phyloP scores from a whole-genome alignment of 2,888 invertebrate genomes.

The Mimas tiliae region DNA sequence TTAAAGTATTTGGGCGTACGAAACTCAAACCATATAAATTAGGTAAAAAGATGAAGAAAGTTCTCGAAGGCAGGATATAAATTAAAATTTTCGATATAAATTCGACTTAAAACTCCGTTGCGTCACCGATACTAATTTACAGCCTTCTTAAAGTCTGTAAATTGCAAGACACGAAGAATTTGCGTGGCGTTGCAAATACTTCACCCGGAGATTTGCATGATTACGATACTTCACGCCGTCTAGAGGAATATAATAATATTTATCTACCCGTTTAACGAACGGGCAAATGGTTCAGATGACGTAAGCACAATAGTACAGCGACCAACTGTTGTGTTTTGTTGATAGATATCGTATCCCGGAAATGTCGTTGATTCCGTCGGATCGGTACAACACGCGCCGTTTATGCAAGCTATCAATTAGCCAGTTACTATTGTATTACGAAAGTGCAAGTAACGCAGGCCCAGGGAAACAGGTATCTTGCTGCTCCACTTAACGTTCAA shows the following conservation, averaged over 20 bases:
- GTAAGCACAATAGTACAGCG: constrained; percentile 35
- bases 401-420: constrained; percentile 82
- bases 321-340: constrained; percentile 38
- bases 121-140: constrained; percentile 19
- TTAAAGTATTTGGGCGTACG: not conserved
- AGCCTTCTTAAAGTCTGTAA: constrained; percentile 8
- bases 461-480: constrained; percentile 58
- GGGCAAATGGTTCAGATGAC: constrained; percentile 41
- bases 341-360: constrained; percentile 69
- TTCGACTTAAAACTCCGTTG: not conserved
- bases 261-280: constrained; percentile 38
- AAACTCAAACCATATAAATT: not conserved
- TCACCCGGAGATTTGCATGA: constrained; percentile 33
- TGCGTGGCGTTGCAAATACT: constrained; percentile 23
- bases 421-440: constrained; percentile 73
- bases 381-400: constrained; percentile 59
- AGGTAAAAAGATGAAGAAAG: not conserved
- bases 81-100: not conserved
- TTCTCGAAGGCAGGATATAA: not conserved
- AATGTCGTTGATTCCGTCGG: constrained; percentile 61
- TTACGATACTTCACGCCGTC: constrained; percentile 33
- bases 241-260: constrained; percentile 36
- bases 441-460: constrained; percentile 50
- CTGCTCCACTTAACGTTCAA: constrained; percentile 58
- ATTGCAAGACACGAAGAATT: constrained; percentile 22